Base-by-base conservation (phyloP, 2,888 invertebrate genomes). In the Pinctada fucata region DNA sequence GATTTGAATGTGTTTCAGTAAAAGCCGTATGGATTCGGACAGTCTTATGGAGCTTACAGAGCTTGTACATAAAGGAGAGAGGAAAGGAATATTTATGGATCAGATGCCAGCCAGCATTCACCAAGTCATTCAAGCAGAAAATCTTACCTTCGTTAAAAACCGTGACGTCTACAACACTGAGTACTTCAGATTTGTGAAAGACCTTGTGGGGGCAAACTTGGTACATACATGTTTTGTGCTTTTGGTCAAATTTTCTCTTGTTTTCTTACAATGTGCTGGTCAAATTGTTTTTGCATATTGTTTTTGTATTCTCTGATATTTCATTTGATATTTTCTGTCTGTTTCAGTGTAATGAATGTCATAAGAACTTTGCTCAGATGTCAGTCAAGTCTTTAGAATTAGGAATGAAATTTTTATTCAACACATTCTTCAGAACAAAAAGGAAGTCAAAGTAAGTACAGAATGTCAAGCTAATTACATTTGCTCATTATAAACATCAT, bases 31-130 rank as follows among this genome's bases (percentile, higher is more conserved):
- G 66, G 86, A 88, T 72, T 88, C 88, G n/a, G 93, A 93, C 85
- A 93, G 93, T 82, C 86, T 93, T 63, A 91, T 93, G 80, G 93
- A 93, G 83, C 86, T 94, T 81, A 93, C 93, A 3, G 93, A 93
- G 80, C 87, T 93, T 47, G 93, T 93, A 6, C 92, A 93, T 82
- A 93, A 92, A 82, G 93, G 93, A n/a, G 93, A 93, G 82, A 87
- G 91, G 81, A 89, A 89, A 76, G 93, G 93, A 13, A 86, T 93
- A 13, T 93, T 93, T 82, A 87, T 90, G 68, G 92, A 91, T 73
- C 88, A 90, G 76, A 92, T 93, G 91, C 93, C 93, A 4, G 90
- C 92, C 48, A 84, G 89, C 69, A 91, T 93, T 51, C 92, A 92
- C 79, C 90, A 91, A 74, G 87, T 89, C 69, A 92, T 93, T 52